Evolutionary conservation across 2,888 invertebrate species (phyloP).

Genomic region (Willowsia nigromaculata): DNA sequence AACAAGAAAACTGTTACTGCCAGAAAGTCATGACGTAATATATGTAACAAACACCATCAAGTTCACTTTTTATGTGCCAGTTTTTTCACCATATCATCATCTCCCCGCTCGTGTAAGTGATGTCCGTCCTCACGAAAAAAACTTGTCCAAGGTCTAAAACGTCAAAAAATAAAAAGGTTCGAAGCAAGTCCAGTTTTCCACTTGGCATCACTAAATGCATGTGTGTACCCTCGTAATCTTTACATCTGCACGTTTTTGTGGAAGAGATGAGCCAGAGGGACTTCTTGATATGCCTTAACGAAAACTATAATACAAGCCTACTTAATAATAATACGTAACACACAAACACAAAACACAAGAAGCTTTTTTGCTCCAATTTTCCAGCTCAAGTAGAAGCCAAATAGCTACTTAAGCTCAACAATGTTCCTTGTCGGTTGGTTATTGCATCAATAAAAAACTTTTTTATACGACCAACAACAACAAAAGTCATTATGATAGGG

Average conservation of each 20-base stretch:
- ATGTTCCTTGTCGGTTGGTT: conserved; percentile 55
- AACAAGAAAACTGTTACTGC: no score
- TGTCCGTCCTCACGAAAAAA: background rate
- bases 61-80: background rate
- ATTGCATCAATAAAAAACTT: conserved; percentile 53
- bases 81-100: background rate
- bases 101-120: background rate
- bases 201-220: background rate
- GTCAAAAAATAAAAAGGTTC: background rate
- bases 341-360: background rate
- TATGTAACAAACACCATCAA: background rate
- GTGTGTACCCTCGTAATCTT: background rate
- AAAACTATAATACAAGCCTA: background rate
- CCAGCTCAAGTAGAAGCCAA: conserved; percentile 20
- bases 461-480: conserved; percentile 29
- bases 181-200: no score
- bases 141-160: conserved; percentile 20
- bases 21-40: no score
- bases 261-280: no score
- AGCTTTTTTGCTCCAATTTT: conserved; percentile 52
- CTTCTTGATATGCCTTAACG: background rate
- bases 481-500: conserved; percentile 29
- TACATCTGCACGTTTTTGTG: background rate
- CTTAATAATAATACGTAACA: no score
- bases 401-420: conserved; percentile 23